Base-by-base conservation (phyloP, 2,113 vertebrate species). In the Promerops cafer region DNA sequence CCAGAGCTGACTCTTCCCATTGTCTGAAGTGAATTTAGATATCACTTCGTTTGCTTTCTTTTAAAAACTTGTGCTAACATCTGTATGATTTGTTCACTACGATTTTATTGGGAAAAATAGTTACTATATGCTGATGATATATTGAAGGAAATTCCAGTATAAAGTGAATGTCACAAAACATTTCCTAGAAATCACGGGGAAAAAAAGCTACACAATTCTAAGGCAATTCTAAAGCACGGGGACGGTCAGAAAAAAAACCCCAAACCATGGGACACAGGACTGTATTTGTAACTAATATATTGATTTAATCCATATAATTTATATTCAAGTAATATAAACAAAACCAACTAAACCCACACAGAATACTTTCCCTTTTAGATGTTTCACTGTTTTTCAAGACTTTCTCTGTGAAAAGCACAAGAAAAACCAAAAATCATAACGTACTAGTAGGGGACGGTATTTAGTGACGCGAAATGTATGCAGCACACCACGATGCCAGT, bases 391-490 rank as follows among this genome's bases (percentile, higher is more conserved):
- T 76, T 91, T 92, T 71, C 52, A 64, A 18, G 31, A 49, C 28
- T 54, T 15, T 10, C 37, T 79, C 17, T 33, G 74, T 53, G 72
- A 75, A 89, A 90, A 92, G 33, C 5, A 26, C 37, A 35, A 63
- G 44, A 68, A 35, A 61, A 42, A 3, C 1, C 53, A 10, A 21
- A 78, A 81, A 24, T 57, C 56, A 31, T 19, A 63, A 31, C 1
- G 6, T 50, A 31, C 8, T 52, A 4, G 20, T 17, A 31, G 21
- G 21, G 17, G 45, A 82, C 0, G 0, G 9, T 42, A 33, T 63
- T 77, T 21, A 44, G 30, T 44, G 28, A 71, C 83, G 56, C 33
- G 63, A 82, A 89, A 78, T 28, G 84, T 18, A 30, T 74, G 79
- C 83, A 94, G 59, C 88, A 66, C 69, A 45, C 14, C n/a, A 11